phyloP scores from a whole-genome alignment of 2,888 invertebrate genomes.

The Rhodophaea formosa region DNA sequence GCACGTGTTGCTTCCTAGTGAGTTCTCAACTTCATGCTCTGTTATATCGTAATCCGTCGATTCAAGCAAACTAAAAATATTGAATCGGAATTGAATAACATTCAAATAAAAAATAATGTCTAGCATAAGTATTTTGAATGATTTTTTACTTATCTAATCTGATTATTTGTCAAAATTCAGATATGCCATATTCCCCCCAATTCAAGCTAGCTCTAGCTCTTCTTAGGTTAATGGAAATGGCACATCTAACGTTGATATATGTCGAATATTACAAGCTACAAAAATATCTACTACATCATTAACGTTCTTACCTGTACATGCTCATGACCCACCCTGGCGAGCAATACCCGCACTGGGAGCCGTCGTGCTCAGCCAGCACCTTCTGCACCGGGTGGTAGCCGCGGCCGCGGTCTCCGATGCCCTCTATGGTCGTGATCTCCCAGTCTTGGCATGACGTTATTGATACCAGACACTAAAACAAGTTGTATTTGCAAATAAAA shows the following conservation, averaged over 20 bases:
- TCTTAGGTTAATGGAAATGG: too few relatives aligned
- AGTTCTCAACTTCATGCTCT: constrained; percentile 84
- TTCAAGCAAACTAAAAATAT: constrained; percentile 54
- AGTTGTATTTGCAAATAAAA: neutral
- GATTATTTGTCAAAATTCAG: too few relatives aligned
- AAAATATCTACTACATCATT: too few relatives aligned
- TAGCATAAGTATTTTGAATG: too few relatives aligned
- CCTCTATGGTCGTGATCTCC: constrained; percentile 86
- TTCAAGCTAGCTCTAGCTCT: too few relatives aligned
- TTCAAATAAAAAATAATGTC: constrained; percentile 46
- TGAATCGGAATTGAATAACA: too few relatives aligned
- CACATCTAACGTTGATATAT: too few relatives aligned
- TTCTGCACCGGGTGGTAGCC: constrained; percentile 86
- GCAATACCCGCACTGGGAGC: constrained; percentile 88
- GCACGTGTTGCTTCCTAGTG: constrained; percentile 86
- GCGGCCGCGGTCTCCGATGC: constrained; percentile 77
- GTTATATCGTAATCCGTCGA: constrained; percentile 64
- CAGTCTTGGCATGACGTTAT: constrained; percentile 83
- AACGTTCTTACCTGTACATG: constrained; percentile 76
- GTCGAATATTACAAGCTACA: neutral
- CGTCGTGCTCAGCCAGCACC: constrained; percentile 82
- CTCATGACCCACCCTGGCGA: constrained; percentile 89
- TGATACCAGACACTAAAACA: constrained; percentile 80
- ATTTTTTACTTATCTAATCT: too few relatives aligned
- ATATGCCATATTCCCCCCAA: too few relatives aligned